These are phyloP conservation scores for Pristionchus mayeri DNA, from an alignment of 2,888 invertebrate species.

Conservation along the genomic window DNA sequence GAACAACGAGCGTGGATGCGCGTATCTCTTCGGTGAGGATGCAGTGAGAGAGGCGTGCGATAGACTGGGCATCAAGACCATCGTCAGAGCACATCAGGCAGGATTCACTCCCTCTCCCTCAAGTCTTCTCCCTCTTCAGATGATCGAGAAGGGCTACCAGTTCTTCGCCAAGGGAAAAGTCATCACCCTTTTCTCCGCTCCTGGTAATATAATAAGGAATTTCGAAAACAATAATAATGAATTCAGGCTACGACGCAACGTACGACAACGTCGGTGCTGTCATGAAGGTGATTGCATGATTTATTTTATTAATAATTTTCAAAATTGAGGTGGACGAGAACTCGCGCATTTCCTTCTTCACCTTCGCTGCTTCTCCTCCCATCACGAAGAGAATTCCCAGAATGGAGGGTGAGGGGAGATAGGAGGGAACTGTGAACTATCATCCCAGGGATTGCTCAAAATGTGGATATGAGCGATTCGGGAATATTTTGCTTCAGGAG, in stretches of 20 bases:
- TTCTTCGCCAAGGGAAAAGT: slow-evolving; percentile 52
- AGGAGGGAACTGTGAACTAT: no score
- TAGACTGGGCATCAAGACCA: slow-evolving; percentile 52
- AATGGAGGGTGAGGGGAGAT: slow-evolving; percentile 23
- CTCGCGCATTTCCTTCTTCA: slow-evolving; percentile 40
- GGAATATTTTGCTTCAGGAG: neutral
- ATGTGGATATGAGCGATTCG: no score
- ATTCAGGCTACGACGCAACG: slow-evolving; percentile 47
- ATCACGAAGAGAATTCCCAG: slow-evolving; percentile 26
- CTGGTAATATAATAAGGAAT: slow-evolving; percentile 9
- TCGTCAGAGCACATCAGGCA: slow-evolving; percentile 57
- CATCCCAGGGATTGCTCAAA: neutral
- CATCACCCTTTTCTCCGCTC: slow-evolving; percentile 55
- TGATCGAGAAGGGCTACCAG: slow-evolving; percentile 52
- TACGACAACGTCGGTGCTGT: slow-evolving; percentile 55
- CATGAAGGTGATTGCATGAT: slow-evolving; percentile 48
- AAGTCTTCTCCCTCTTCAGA: no score
- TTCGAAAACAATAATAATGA: neutral
- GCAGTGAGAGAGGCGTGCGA: slow-evolving; percentile 54
- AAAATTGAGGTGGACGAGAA: slow-evolving; percentile 9
- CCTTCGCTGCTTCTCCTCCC: slow-evolving; percentile 35
- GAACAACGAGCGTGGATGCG: slow-evolving; percentile 51
- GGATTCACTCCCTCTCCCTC: neutral
- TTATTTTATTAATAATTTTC: neutral
- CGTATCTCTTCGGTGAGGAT: slow-evolving; percentile 54